Base-by-base conservation (phyloP, 2,113 vertebrate genomes). In the Epinephelus cyanopodus region DNA sequence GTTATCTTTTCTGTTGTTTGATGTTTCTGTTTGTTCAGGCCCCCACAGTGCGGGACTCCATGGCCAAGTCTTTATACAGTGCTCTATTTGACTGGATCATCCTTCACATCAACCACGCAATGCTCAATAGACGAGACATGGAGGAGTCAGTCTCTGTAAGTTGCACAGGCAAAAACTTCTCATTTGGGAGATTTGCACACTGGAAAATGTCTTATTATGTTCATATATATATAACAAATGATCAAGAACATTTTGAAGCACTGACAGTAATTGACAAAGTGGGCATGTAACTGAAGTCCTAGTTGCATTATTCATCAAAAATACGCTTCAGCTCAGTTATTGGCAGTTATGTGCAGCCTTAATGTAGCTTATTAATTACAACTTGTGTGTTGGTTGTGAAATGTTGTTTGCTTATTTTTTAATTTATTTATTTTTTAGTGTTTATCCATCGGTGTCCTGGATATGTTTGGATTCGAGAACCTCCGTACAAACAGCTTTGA, bases 401-500 rank as follows among this genome's bases (percentile, higher is more conserved):
- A 17, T 50, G 18, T 27, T 27, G 27, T 27, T 27, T 73, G 23
- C 21, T 18, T 4, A 52, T 74, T 86, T 6, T 15, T 70, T 15
- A 63, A 0, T 81, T 21, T 84, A 52, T 47, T 74, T 77, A 37
- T 37, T 6, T 7, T 15, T 48, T 11, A 99, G 98, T 97, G 97
- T 92, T 91, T 99, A 83, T 98, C 97, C 63, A 96, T 99, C 1
- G 97, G 98, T 8, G 95, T 99, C 45, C 95, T 99, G 29, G 98
- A 99, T 87, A 98, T 99, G 86, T 99, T 98, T 77, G 98, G 98
- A 25, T 99, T 99, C 68, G 98, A 99, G 89, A 97, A 99, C 83
- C 97, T 98, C 5, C 94, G 95, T 89, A 95, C 85, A 56, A 99
- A 99, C 94, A 96, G 97, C 84, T 99, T 99, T 58, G 98, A 99